Base-by-base conservation (phyloP, 2,888 invertebrate species). In the Erynnis tages region DNA sequence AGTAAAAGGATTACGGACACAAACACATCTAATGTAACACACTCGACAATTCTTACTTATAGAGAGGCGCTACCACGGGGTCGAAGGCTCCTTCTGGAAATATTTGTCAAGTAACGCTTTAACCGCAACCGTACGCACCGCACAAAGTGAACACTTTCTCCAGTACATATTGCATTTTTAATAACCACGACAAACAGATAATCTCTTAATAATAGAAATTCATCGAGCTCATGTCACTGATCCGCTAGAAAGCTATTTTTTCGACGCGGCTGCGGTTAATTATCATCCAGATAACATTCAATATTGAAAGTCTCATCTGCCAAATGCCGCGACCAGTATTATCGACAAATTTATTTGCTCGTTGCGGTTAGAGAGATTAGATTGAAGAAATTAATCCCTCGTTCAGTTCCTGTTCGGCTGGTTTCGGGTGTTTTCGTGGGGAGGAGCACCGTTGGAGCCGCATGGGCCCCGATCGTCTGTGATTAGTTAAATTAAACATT, bases 351-450 rank as follows among this genome's bases (percentile, higher is more conserved):
- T 44, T 47, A 47, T 47, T 37, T 40, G 32, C 21, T 30, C 21
- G 30, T 40, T 48, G 48, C 40, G 48, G 48, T 48, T 40, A 32
- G 40, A 32, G 40, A 48, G 7, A 32, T 40, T 40, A 32, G 23
- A 30, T 38, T 35, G 16, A 8, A 38, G 10, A 32, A 25, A 16
- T 17, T 25, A 35, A 27, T 46, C 46, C 35, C 16, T 25, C 2
- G 16, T 6, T 16, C 25, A 45, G 34, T 45, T 45, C 45, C 45
- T 45, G 44, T 32, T 45, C 14, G 44, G 25, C 25, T 3, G 25
- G 25, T 40, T 21, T 21, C 3, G 4, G 21, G 5, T 21, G 21
- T 5, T 21, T 5, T 21, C 21, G 21, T 5, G 21, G 21, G 21
- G 5, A 5, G 21, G 21, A n/a, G n/a, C n/a, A n/a, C n/a, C n/a